Conservation (phyloP, 2,113 vertebrate genomes). For the Ceyx margarethae region DNA sequence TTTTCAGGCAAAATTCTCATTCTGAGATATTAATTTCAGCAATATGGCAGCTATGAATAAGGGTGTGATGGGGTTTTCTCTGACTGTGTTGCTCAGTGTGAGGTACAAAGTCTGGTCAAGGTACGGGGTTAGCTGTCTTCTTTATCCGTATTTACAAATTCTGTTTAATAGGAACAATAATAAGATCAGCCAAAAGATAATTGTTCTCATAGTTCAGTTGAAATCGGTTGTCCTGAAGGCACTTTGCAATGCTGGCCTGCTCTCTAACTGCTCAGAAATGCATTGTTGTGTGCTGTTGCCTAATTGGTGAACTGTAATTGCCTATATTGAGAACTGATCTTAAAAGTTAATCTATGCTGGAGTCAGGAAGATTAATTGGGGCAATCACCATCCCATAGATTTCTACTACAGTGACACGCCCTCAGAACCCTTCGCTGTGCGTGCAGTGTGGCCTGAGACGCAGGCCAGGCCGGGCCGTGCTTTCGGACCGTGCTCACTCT, state of each 20-base stretch:
- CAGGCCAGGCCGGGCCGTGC: not conserved
- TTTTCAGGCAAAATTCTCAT: not conserved
- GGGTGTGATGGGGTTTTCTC: not conserved
- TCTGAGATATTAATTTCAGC: not conserved
- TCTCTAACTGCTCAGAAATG: slow-evolving; percentile 17
- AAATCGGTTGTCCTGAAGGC: not conserved
- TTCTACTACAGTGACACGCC: slow-evolving; percentile 8
- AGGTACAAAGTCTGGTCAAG: not conserved
- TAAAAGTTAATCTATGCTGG: slow-evolving; percentile 47
- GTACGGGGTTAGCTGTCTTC: not conserved
- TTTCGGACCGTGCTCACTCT: not conserved
- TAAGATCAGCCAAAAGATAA: slow-evolving; percentile 42
- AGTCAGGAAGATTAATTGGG: slow-evolving; percentile 53
- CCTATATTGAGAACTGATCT: slow-evolving; percentile 35
- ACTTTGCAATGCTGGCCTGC: not conserved
- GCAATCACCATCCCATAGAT: slow-evolving; percentile 55
- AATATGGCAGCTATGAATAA: not conserved
- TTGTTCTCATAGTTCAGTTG: slow-evolving; percentile 13
- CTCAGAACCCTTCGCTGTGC: slow-evolving; percentile 20
- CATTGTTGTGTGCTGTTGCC: slow-evolving; percentile 38
- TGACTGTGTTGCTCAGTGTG: not conserved
- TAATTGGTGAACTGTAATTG: slow-evolving; percentile 49
- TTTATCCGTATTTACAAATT: slow-evolving; percentile 51
- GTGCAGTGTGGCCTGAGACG: not conserved
- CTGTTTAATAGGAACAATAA: slow-evolving; percentile 22